These are phyloP conservation scores for Trichopoda pennipes DNA, from an alignment of 2,888 invertebrate genomes.

Conservation along the genomic window DNA sequence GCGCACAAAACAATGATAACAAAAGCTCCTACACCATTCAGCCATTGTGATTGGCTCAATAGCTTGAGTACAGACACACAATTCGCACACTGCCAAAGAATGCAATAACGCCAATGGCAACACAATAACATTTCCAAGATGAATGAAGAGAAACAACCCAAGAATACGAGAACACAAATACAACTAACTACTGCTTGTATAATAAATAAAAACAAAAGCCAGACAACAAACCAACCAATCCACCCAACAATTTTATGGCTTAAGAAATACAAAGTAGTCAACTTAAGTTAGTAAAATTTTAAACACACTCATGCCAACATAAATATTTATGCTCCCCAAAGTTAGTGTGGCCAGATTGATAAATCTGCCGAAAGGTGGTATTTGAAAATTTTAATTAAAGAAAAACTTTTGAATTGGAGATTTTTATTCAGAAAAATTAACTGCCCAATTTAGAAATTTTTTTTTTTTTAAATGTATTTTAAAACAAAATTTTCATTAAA, in stretches of 20 bases:
- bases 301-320: constrained; percentile 4
- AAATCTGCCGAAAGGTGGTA: no score
- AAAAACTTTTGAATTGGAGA: no score
- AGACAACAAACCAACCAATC: constrained; percentile 22
- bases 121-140: constrained; percentile 61
- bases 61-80: constrained; percentile 69
- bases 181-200: constrained; percentile 12
- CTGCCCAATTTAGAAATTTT: no score
- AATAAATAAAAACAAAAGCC: constrained; percentile 56
- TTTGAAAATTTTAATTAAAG: no score
- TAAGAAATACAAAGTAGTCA: constrained; percentile 1
- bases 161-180: constrained; percentile 39
- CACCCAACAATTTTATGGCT: constrained; percentile 22
- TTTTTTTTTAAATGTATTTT: no score
- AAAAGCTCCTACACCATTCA: constrained; percentile 78
- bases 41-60: constrained; percentile 80
- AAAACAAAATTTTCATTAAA: no score
- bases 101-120: constrained; percentile 70
- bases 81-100: constrained; percentile 59
- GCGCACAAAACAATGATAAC: constrained; percentile 75
- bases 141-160: constrained; percentile 48
- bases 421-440: no score
- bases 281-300: constrained; percentile 40
- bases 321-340: neutral
- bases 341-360: no score